phyloP scores from a whole-genome alignment of 2,797 vertebrate species.

The Leuciscus waleckii region DNA sequence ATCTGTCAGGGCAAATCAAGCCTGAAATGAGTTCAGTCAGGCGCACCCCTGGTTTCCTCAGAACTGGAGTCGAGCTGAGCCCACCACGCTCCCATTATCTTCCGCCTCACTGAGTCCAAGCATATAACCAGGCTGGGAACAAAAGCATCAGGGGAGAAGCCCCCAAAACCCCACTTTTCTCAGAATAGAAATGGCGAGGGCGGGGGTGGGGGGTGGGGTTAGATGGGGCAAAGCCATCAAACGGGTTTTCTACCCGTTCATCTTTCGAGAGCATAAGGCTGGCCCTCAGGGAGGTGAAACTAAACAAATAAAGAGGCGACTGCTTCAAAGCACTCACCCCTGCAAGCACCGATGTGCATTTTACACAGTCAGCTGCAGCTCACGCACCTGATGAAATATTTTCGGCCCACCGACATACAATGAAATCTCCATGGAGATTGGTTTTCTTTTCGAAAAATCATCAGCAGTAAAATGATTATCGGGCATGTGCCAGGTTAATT shows the following conservation, averaged over 20 bases:
- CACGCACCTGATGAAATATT: constrained; percentile 49
- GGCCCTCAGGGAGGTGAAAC: constrained; percentile 49
- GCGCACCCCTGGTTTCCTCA: constrained; percentile 54
- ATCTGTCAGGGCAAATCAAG: constrained; percentile 75
- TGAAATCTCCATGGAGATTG: constrained; percentile 43
- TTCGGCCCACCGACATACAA: constrained; percentile 23
- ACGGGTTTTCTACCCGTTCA: constrained; percentile 44
- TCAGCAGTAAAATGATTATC: constrained; percentile 54
- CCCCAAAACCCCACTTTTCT: constrained; percentile 66
- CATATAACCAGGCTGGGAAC: constrained; percentile 79
- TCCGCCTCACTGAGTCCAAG: constrained; percentile 79
- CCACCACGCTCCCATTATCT: constrained; percentile 68
- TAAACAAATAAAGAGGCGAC: constrained; percentile 57
- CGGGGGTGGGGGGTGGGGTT: neutral
- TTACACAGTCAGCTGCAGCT: constrained; percentile 36
- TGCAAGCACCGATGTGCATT: constrained; percentile 28
- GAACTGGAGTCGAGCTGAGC: constrained; percentile 48
- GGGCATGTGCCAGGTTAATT: constrained; percentile 38
- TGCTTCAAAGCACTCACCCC: constrained; percentile 41
- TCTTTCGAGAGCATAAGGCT: constrained; percentile 47
- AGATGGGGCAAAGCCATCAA: constrained; percentile 41
- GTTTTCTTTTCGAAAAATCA: constrained; percentile 34
- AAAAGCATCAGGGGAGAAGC: constrained; percentile 74
- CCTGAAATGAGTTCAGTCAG: constrained; percentile 72
- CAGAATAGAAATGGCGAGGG: constrained; percentile 43